Evolutionary conservation across 2,888 invertebrate genomes (phyloP), one percentile per base, ranked within the genome.

Genomic region (Phymatocera aterrima): DNA sequence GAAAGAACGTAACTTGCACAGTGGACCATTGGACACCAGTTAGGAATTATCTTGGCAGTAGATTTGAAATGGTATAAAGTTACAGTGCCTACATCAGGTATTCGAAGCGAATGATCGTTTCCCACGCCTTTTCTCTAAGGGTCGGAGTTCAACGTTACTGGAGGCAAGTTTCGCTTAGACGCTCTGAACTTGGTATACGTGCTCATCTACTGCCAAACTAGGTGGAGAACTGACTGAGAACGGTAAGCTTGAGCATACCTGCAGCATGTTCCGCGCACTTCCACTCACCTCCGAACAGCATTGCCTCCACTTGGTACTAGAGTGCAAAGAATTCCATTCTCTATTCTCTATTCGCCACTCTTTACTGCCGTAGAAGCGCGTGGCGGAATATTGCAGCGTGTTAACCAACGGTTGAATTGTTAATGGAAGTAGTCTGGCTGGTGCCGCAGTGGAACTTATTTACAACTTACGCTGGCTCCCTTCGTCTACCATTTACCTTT

Each of bases 261-360:
- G 15, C 57, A 40, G n/a, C 37, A 51, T n/a, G 37, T 60, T 57
- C 37, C 75, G 40, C 24, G 57, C 75, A 60, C 57, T 75, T n/a
- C 75, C 37, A 57, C 57, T 51, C 72, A 46, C 68, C 68, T 18
- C 48, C 72, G 72, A 18, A 72, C 43, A 12, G 18, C 40, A 57
- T 54, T 57, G 28, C 57, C 18, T 72, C 28, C 72, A 72, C 72
- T 72, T 51, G 72, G 43, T 18, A 28, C 34, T 18, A 21, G 51
- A 72, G 72, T 60, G 75, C 21, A 78, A 61, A 46, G 61, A 54
- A 74, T 78, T 60, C 78, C 78, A 60, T 72, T 78, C 54, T 75
- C 70, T 70, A 51, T 70, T 72, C 48, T 51, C 72, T 18, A 72
- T 51, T 34, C 51, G 72, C 51, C 48, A 72, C 72, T 75, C 51